Conservation (phyloP, 2,888 invertebrate species). For the Flexamia atlantica region DNA sequence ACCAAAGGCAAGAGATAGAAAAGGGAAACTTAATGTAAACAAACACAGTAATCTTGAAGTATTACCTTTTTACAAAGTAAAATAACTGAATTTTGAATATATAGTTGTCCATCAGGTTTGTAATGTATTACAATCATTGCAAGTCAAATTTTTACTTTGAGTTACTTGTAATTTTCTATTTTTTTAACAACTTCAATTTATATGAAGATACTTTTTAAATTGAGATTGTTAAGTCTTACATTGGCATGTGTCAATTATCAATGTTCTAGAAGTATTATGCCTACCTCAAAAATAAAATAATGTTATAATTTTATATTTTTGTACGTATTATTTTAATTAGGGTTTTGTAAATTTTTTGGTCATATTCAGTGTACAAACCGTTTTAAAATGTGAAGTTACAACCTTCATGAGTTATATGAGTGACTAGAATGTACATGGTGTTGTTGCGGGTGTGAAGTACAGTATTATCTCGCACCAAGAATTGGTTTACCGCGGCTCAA, state of each 20-base stretch:
- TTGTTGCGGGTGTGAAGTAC: not conserved
- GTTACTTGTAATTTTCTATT: too few relatives aligned
- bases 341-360: not conserved
- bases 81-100: too few relatives aligned
- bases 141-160: too few relatives aligned
- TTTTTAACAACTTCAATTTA: too few relatives aligned
- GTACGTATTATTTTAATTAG: not conserved
- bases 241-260: conserved; percentile 26
- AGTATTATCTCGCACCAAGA: conserved; percentile 37
- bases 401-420: too few relatives aligned
- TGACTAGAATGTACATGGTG: not conserved
- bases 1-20: not conserved
- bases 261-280: conserved; percentile 7
- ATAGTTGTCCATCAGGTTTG: too few relatives aligned
- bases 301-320: conserved; percentile 15
- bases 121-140: too few relatives aligned
- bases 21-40: too few relatives aligned
- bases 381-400: too few relatives aligned
- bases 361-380: not conserved
- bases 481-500: conserved; percentile 46
- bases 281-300: conserved; percentile 8
- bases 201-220: not conserved
- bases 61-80: too few relatives aligned
- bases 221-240: not conserved
- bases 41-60: too few relatives aligned